A percentile compares a stretch with the other conserved stretches of the same genome.
Conservation (phyloP, 2,888 invertebrate genomes). For the Morpho achilles region DNA sequence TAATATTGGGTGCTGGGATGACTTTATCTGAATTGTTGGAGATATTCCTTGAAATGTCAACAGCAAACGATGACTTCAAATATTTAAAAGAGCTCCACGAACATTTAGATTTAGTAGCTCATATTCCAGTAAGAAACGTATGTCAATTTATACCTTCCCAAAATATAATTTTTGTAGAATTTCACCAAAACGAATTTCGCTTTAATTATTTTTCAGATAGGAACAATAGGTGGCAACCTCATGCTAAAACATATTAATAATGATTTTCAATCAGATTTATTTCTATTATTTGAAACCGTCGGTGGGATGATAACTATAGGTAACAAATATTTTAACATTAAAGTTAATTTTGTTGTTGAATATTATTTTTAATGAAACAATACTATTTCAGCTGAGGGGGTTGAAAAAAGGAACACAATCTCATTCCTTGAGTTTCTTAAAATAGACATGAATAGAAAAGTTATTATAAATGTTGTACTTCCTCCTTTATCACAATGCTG, state of each 20-base stretch:
- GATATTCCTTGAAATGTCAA: slow-evolving; percentile 57
- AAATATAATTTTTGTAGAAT: too few relatives aligned
- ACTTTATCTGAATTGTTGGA: slow-evolving; percentile 61
- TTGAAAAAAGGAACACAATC: slow-evolving; percentile 35
- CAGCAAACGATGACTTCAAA: slow-evolving; percentile 68
- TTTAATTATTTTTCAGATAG: slow-evolving; percentile 65
- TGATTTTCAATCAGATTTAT: slow-evolving; percentile 88
- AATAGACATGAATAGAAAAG: slow-evolving; percentile 59
- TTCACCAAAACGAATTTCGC: too few relatives aligned
- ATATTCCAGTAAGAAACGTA: slow-evolving; percentile 86
- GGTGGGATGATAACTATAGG: slow-evolving; percentile 61
- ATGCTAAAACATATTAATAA: slow-evolving; percentile 81
- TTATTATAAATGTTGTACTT: slow-evolving; percentile 42
- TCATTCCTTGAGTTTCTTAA: slow-evolving; percentile 60
- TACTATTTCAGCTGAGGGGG: slow-evolving; percentile 34
- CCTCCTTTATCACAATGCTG: slow-evolving; percentile 41
- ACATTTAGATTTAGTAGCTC: slow-evolving; percentile 85
- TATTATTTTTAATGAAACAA: too few relatives aligned
- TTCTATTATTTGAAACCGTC: slow-evolving; percentile 80
- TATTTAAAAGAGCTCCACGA: slow-evolving; percentile 81
- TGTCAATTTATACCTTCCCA: slow-evolving; percentile 1
- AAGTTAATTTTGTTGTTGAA: too few relatives aligned
- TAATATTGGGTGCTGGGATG: slow-evolving; percentile 61
- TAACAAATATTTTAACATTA: slow-evolving; percentile 26
- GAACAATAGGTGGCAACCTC: slow-evolving; percentile 85